Evolutionary conservation across 1,140 invertebrate genomes (phyloP), one percentile per base, ranked within the genome.

Genomic region (Spodoptera litura): DNA sequence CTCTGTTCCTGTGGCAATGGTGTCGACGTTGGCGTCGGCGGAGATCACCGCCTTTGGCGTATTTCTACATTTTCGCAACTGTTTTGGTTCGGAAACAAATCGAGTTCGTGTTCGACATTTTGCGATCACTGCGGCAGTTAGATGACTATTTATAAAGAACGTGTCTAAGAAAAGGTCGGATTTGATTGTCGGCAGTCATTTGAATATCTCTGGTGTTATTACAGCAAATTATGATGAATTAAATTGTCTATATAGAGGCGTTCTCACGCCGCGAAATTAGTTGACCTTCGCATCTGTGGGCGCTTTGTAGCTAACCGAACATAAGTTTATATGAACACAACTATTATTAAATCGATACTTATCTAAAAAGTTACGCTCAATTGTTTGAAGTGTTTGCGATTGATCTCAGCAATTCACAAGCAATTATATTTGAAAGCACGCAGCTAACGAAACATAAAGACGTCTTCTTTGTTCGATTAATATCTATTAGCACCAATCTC

Each of bases 61-160:
- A 83, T 91, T 91, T 87, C 82, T 89, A 85, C 70, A 88, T 92
- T 92, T 90, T 92, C 88, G 88, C 86, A 93, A 93, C 79, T 70
- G 83, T 88, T 84, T 83, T 85, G 73, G 80, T 86, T 90, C 83
- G 85, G 87, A 90, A 91, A 89, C 85, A 91, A 90, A 92, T 92
- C 85, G 89, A 92, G 87, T 92, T 94, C 90, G 91, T 92, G 90
- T 93, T 91, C 89, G 91, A 92, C 91, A 94, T 93, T 93, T 93
- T 85, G 88, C 88, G 88, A 93, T 89, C 88, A 91, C 89, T 81
- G 88, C 76, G 76, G 91, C 86, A 90, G 87, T 91, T 89, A 91
- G 92, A 93, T 90, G 92, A 93, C 91, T 93, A 91, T 93, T 93
- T 94, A 93, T 92, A 93, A 92, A 91, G 88, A 93, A 93, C 92